These are phyloP conservation scores for Anguilla anguilla DNA, from an alignment of 2,797 vertebrate species.

Conservation along the genomic window DNA sequence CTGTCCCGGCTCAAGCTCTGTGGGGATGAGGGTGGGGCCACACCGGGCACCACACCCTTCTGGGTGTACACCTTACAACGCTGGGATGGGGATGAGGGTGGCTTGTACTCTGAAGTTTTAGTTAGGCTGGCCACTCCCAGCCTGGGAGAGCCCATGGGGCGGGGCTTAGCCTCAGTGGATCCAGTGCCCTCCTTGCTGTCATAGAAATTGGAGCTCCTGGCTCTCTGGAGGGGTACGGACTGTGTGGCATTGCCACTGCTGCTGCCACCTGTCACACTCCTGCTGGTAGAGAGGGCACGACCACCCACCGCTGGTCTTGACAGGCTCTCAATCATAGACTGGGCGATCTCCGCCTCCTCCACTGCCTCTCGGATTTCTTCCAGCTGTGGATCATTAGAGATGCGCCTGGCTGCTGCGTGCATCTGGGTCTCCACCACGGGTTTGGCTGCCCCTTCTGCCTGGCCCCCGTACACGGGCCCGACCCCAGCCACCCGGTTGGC, in stretches of 20 bases:
- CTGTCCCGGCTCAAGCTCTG: constrained; percentile 74
- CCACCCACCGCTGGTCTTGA: constrained; percentile 62
- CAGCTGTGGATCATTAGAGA: constrained; percentile 76
- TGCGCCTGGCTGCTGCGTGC: constrained; percentile 64
- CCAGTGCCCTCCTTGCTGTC: constrained; percentile 83
- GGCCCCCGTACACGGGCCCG: constrained; percentile 54
- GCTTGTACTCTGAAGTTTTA: constrained; percentile 93
- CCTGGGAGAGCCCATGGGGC: constrained; percentile 89
- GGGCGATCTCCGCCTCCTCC: constrained; percentile 76
- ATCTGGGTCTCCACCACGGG: constrained; percentile 48
- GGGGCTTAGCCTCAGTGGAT: constrained; percentile 84
- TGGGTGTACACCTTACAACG: constrained; percentile 95
- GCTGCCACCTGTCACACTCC: constrained; percentile 78
- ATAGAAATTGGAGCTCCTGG: constrained; percentile 78
- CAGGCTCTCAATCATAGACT: constrained; percentile 74
- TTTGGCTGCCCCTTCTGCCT: constrained; percentile 53
- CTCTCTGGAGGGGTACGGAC: constrained; percentile 69
- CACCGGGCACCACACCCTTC: constrained; percentile 87
- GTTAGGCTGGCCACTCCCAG: constrained; percentile 93
- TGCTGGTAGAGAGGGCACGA: constrained; percentile 76
- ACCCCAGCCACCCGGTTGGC: constrained; percentile 70
- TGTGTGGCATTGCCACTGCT: constrained; percentile 68
- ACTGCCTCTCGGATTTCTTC: constrained; percentile 78
- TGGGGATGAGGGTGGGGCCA: constrained; percentile 71
- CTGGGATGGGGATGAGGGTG: constrained; percentile 90